Evolutionary conservation across 1,140 invertebrate species (phyloP).

Genomic region (Drosophila kikkawai): DNA sequence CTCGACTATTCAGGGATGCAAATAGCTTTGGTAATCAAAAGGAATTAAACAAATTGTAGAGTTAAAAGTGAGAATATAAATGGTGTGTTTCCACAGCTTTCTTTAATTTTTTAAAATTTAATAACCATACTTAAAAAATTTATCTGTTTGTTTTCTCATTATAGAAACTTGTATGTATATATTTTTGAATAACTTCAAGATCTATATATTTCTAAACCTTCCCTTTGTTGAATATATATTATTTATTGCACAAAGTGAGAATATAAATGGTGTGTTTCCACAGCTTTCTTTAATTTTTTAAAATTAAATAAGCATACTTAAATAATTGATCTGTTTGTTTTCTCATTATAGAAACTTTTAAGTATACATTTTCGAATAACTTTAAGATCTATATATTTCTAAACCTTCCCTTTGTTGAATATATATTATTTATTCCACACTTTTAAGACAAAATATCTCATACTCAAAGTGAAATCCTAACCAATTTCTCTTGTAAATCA

Average conservation of each 20-base stretch:
- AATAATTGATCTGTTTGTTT: background rate
- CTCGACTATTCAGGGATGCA: constrained; percentile 23
- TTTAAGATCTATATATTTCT: too few relatives aligned
- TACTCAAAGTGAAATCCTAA: background rate
- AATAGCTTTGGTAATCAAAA: background rate
- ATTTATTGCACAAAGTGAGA: too few relatives aligned
- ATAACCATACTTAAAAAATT: background rate
- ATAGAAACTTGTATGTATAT: too few relatives aligned
- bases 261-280: background rate
- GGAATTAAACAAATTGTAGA: background rate
- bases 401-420: background rate
- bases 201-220: too few relatives aligned
- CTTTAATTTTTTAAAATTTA: background rate
- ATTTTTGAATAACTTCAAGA: too few relatives aligned
- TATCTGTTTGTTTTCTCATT: too few relatives aligned
- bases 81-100: background rate
- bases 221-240: too few relatives aligned
- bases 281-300: background rate
- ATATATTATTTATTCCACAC: background rate
- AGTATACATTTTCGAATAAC: too few relatives aligned
- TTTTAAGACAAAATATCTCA: background rate
- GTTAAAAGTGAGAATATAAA: background rate
- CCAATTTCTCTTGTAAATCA: background rate
- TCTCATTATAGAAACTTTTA: too few relatives aligned
- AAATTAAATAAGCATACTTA: too few relatives aligned